Evolutionary conservation across 2,113 vertebrate genomes (phyloP).

Genomic region (Genyomyrus donnyi): DNA sequence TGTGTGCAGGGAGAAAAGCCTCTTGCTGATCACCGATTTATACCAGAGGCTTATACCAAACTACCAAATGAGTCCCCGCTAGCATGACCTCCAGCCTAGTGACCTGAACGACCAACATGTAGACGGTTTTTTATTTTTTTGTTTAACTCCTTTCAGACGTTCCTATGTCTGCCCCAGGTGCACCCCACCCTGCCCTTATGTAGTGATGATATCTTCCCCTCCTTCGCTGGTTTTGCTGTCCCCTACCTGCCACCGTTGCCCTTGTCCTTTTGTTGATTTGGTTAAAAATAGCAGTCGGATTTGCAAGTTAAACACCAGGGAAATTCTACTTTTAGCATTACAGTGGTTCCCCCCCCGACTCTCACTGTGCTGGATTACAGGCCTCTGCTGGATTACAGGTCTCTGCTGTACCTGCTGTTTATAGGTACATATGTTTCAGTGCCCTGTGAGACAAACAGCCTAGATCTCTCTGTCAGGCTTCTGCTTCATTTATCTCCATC

Average conservation of each 20-base stretch:
- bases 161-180: background rate
- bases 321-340: background rate
- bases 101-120: constrained; percentile 30
- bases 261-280: background rate
- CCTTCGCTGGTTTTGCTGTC: background rate
- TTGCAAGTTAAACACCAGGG: background rate
- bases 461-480: background rate
- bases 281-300: background rate
- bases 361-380: background rate
- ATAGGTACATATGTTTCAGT: background rate
- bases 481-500: background rate
- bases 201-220: background rate
- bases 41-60: background rate
- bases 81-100: background rate
- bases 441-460: background rate
- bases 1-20: background rate
- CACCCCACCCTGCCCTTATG: background rate
- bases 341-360: background rate
- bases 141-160: background rate
- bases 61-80: background rate
- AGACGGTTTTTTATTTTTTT: background rate
- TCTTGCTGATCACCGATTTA: background rate
- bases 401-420: background rate
- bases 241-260: background rate
- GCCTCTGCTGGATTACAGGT: background rate